Conservation (phyloP, 2,888 invertebrate species). For the Auanema sp. region DNA sequence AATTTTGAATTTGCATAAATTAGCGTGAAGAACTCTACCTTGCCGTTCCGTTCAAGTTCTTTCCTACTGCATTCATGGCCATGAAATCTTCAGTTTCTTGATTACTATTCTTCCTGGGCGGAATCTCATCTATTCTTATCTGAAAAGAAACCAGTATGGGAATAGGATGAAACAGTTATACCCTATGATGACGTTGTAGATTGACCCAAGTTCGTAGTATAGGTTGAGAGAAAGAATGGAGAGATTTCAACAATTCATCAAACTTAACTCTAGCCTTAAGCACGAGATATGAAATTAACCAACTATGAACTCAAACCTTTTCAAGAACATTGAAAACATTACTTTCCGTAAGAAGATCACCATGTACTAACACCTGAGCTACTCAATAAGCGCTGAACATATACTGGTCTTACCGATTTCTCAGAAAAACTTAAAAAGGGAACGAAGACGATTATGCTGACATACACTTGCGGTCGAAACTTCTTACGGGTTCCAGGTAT, state of each 20-base stretch:
- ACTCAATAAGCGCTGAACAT: not conserved
- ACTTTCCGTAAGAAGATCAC: conserved; percentile 72
- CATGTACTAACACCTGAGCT: conserved; percentile 64
- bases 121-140: too few relatives aligned
- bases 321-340: conserved; percentile 72
- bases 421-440: conserved; percentile 76
- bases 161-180: not conserved
- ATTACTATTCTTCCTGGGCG: too few relatives aligned
- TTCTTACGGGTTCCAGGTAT: conserved; percentile 72
- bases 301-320: conserved; percentile 67
- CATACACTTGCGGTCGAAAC: conserved; percentile 75
- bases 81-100: too few relatives aligned
- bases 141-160: not conserved
- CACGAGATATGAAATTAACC: not conserved
- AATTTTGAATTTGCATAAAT: too few relatives aligned
- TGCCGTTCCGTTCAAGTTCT: too few relatives aligned
- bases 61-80: too few relatives aligned
- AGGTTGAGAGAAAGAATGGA: conserved; percentile 48
- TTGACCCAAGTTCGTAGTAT: conserved; percentile 46
- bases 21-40: too few relatives aligned
- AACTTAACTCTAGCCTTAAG: conserved; percentile 66
- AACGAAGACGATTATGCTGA: conserved; percentile 78
- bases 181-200: conserved; percentile 30
- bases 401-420: conserved; percentile 70
- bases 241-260: conserved; percentile 44